Conservation (phyloP, 1,140 invertebrate species). For the Brachionus asplanchnoidis region DNA sequence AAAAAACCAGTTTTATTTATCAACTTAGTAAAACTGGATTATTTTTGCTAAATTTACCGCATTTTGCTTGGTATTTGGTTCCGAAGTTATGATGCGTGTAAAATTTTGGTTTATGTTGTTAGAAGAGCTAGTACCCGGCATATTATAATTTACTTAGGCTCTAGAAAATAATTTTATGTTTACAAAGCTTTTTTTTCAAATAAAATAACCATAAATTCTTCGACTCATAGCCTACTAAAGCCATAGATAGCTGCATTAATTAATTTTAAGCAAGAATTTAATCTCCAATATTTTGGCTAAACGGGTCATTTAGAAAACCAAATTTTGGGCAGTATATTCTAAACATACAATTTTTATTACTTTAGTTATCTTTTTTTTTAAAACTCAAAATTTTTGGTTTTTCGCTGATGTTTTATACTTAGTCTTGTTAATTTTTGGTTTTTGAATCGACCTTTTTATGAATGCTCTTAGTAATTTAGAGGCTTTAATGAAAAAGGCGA, state of each 20-base stretch:
- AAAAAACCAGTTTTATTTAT: not conserved
- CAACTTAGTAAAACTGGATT: not conserved
- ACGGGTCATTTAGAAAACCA: conserved; percentile 24
- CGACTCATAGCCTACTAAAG: not conserved
- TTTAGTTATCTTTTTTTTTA: not conserved
- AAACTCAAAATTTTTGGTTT: not conserved
- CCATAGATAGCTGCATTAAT: conserved; percentile 6
- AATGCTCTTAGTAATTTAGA: not conserved
- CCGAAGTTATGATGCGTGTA: not conserved
- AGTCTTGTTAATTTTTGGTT: not conserved
- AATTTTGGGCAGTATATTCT: not conserved
- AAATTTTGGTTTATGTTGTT: not conserved
- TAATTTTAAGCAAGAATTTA: conserved; percentile 10
- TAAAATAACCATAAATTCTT: conserved; percentile 12
- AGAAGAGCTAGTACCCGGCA: not conserved
- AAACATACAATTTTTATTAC: not conserved
- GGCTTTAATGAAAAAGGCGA: not conserved
- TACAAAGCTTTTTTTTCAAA: not conserved
- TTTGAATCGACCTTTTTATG: not conserved
- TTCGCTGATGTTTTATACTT: not conserved
- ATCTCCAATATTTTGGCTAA: not conserved
- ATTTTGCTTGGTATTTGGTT: not conserved
- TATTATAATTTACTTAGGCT: not conserved
- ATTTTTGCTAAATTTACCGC: not conserved
- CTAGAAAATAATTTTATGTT: conserved; percentile 8